phyloP scores from a whole-genome alignment of 2,797 vertebrate species.

The Agapornis canus region DNA sequence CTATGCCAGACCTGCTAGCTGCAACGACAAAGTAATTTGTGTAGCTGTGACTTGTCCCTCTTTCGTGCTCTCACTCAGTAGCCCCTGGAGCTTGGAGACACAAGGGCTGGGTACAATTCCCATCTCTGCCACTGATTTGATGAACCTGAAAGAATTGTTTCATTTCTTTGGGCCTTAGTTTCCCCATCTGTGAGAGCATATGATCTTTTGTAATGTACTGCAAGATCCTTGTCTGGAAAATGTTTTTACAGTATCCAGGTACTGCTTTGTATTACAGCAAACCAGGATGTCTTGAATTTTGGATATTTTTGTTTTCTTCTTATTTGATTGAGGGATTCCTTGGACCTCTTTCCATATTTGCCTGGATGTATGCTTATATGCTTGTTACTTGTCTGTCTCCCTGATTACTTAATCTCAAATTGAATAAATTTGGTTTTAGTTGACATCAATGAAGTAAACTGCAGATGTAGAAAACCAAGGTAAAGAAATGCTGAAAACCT shows the following conservation, averaged over 20 bases:
- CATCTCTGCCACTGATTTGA: neutral
- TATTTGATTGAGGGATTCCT: neutral
- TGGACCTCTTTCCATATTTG: neutral
- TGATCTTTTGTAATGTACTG: neutral
- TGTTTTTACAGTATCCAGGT: neutral
- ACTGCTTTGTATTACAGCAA: neutral
- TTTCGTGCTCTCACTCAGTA: neutral
- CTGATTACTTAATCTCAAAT: neutral
- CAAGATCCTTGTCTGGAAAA: neutral
- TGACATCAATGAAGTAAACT: neutral
- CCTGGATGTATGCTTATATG: neutral
- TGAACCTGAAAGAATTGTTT: neutral
- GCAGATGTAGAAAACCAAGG: neutral
- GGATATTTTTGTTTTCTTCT: neutral
- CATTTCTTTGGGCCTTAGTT: neutral
- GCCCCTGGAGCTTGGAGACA: neutral
- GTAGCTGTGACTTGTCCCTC: neutral
- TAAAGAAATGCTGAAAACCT: neutral
- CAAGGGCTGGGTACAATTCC: neutral
- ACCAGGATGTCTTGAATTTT: neutral
- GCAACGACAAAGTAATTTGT: neutral
- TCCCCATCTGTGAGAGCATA: neutral
- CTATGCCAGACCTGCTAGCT: neutral
- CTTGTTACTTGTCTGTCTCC: neutral
- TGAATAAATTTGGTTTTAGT: neutral